A percentile compares a stretch with the other conserved stretches of the same genome.
phyloP scores from a whole-genome alignment of 1,140 invertebrate genomes.

The Stegodyphus dumicola region DNA sequence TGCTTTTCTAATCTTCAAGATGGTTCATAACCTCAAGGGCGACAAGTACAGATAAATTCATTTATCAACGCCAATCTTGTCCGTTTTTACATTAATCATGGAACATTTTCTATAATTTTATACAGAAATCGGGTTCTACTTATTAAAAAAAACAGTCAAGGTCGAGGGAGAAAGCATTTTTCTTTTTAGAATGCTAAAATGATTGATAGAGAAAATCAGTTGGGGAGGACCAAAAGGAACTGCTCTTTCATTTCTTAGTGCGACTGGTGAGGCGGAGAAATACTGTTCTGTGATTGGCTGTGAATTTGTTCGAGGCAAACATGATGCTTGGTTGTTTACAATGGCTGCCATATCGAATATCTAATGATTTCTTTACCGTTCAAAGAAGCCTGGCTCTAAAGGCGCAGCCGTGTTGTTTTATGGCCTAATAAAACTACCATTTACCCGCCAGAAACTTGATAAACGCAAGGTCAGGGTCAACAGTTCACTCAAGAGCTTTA shows the following conservation, averaged over 20 bases:
- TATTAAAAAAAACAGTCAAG: constrained; percentile 17
- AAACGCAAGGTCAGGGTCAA: constrained; percentile 58
- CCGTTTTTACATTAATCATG: constrained; percentile 27
- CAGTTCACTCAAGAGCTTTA: constrained; percentile 9
- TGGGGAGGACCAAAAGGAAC: neutral
- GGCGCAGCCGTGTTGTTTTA: constrained; percentile 36
- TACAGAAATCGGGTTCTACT: constrained; percentile 12
- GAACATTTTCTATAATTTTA: constrained; percentile 40
- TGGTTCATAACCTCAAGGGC: constrained; percentile 16
- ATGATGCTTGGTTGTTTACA: constrained; percentile 41
- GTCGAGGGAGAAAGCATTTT: constrained; percentile 1
- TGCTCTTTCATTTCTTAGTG: neutral
- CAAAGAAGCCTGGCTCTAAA: neutral
- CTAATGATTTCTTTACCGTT: constrained; percentile 44
- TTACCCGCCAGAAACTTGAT: constrained; percentile 43
- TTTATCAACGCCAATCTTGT: constrained; percentile 33
- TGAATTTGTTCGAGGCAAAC: neutral
- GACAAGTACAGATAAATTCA: constrained; percentile 23
- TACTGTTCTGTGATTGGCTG: constrained; percentile 36
- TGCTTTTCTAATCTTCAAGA: constrained; percentile 9
- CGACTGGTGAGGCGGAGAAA: constrained; percentile 6
- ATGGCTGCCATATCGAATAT: constrained; percentile 51
- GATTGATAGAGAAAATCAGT: neutral
- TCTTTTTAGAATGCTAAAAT: neutral
- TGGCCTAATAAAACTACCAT: constrained; percentile 59